Evolutionary conservation across 2,888 invertebrate genomes (phyloP), one percentile per base, ranked within the genome.

Genomic region (Lithodes maja): DNA sequence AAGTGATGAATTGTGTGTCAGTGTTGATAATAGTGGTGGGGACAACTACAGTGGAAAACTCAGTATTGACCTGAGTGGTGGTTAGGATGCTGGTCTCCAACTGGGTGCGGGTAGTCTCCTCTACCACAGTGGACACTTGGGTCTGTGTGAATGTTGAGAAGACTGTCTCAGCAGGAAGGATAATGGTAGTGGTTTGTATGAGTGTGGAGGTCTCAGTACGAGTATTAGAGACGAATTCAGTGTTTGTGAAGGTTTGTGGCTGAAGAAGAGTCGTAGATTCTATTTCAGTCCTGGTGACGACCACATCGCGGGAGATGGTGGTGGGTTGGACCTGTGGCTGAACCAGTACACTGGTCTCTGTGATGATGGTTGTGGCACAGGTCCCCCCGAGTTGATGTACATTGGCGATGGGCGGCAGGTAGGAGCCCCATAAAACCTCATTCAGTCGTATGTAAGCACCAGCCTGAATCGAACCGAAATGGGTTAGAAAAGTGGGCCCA

Each of bases 101-200:
- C 15, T 69, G 52, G 17, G 82, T 53, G 7, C 80, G 81, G 15
- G 90, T 90, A 54, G 75, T 90, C 53, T 90, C 83, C 7, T 81
- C 83, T 7, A 91, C 52, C 2, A 61, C 86, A 1, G 91, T 91
- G 55, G 82, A 61, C 50, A 91, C 71, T 17, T 33, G 33, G 3
- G 89, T 91, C 82, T 89, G 83, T 54, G 89, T 90, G 77, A 50
- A 84, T n/a, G 91, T 91, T 53, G 83, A 68, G 85, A 85, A 90
- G 52, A 88, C 75, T n/a, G 91, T 91, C 74, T 82, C 84, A 17
- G 85, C 85, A 7, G 90, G 87, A 9, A 90, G 89, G 9, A 80
- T 83, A 49, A 84, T 80, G 74, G 83, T 81, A 49, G 81, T 78
- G 12, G 90, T 86, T 1, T 79, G 61, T n/a, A 84, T 87, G 54